These are phyloP conservation scores for Nematolebias whitei DNA, from an alignment of 2,113 vertebrate genomes.

Conservation along the genomic window DNA sequence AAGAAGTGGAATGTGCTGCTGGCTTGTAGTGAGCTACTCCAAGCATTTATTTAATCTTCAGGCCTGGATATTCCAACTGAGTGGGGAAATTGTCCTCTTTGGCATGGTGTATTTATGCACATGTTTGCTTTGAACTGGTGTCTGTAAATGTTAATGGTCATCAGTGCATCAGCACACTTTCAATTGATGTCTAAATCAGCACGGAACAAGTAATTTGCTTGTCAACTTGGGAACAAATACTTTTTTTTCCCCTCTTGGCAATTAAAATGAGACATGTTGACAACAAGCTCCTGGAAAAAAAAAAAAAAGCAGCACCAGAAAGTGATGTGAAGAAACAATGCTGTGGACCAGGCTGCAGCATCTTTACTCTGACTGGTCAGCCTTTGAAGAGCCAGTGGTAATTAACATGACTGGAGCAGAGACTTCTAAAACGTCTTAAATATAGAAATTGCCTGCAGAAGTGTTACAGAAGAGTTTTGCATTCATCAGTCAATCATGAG, in stretches of 20 bases:
- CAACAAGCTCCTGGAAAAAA: constrained; percentile 8
- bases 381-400: too few relatives aligned
- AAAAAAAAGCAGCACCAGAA: not conserved
- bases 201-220: constrained; percentile 20
- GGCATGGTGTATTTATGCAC: constrained; percentile 7
- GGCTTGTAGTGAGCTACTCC: constrained; percentile 8
- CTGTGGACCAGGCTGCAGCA: not conserved
- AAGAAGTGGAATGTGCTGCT: constrained; percentile 11
- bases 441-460: too few relatives aligned
- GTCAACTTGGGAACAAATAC: constrained; percentile 8
- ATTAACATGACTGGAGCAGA: too few relatives aligned
- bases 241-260: constrained; percentile 14
- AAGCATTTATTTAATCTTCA: constrained; percentile 33
- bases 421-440: too few relatives aligned
- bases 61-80: constrained; percentile 10
- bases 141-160: not conserved
- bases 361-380: not conserved
- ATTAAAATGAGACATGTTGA: constrained; percentile 13
- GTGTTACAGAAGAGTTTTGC: too few relatives aligned
- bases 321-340: not conserved
- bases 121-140: not conserved
- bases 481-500: too few relatives aligned
- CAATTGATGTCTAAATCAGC: constrained; percentile 26
- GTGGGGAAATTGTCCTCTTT: constrained; percentile 21
- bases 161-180: constrained; percentile 15